Evolutionary conservation across 2,113 vertebrate genomes (phyloP).

Genomic region (Eublepharis macularius): DNA sequence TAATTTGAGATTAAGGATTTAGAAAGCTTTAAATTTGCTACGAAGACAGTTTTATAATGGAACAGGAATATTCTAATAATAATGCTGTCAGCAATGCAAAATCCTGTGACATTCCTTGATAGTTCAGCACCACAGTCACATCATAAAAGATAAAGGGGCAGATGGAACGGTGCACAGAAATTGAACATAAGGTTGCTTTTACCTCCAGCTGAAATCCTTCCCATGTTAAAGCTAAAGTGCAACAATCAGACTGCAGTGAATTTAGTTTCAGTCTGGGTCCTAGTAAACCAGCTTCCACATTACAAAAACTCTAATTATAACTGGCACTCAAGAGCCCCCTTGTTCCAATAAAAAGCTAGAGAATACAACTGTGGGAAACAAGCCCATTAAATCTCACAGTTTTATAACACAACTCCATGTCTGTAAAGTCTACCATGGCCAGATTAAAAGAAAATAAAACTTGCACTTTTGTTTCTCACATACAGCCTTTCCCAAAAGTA

Average conservation of each 20-base stretch:
- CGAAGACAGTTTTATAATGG: not conserved
- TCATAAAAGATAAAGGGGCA: slow-evolving; percentile 15
- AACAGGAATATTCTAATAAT: slow-evolving; percentile 5
- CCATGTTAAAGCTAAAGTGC: not conserved
- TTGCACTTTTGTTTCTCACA: not conserved
- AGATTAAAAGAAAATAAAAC: not conserved
- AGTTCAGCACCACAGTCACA: not conserved
- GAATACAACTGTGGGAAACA: not conserved
- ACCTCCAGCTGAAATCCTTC: slow-evolving; percentile 4
- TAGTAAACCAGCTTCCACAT: not conserved
- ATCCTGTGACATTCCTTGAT: slow-evolving; percentile 1
- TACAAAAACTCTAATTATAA: not conserved
- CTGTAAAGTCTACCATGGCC: not conserved
- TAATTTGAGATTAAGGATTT: slow-evolving; percentile 8
- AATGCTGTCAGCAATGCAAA: slow-evolving; percentile 11
- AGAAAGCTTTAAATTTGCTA: slow-evolving; percentile 22
- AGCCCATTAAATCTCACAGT: not conserved
- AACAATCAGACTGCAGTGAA: not conserved
- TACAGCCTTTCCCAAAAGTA: not conserved
- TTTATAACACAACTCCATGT: not conserved
- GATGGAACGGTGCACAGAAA: not conserved
- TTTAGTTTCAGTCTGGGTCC: slow-evolving; percentile 13
- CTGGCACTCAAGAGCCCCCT: not conserved
- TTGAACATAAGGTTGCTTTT: not conserved
- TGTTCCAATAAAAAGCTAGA: not conserved